Percentiles rank a stretch among this genome's conserved stretches.
phyloP scores from a whole-genome alignment of 2,797 vertebrate genomes.

The Anniella stebbinsi region DNA sequence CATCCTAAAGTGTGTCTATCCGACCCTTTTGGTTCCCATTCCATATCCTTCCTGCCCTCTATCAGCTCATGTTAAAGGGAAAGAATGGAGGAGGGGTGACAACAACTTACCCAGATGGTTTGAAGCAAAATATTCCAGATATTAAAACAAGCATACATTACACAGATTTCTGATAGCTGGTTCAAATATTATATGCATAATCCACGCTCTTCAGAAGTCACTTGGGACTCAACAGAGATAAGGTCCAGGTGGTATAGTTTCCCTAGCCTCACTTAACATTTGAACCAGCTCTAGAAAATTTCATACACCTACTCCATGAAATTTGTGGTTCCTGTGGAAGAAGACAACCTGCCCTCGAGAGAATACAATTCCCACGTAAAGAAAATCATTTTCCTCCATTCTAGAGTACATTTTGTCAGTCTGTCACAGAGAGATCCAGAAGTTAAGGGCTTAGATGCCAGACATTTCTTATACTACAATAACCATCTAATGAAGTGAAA shows the following conservation, averaged over 20 bases:
- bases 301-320: background rate
- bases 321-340: background rate
- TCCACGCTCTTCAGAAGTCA: background rate
- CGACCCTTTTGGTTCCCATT: background rate
- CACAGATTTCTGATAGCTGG: background rate
- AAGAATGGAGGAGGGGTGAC: background rate
- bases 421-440: background rate
- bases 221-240: background rate
- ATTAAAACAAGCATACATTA: background rate
- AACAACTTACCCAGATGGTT: background rate
- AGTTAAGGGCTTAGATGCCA: background rate
- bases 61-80: background rate
- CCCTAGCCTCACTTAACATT: background rate
- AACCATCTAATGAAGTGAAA: background rate
- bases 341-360: no score
- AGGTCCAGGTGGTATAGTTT: background rate
- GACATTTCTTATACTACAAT: background rate
- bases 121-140: background rate
- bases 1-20: background rate
- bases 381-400: background rate
- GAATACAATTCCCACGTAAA: background rate
- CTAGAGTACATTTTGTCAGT: background rate
- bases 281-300: background rate
- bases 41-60: background rate
- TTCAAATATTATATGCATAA: background rate